Base-by-base conservation (phyloP, 2,113 vertebrate genomes). In the Carassius gibelio region DNA sequence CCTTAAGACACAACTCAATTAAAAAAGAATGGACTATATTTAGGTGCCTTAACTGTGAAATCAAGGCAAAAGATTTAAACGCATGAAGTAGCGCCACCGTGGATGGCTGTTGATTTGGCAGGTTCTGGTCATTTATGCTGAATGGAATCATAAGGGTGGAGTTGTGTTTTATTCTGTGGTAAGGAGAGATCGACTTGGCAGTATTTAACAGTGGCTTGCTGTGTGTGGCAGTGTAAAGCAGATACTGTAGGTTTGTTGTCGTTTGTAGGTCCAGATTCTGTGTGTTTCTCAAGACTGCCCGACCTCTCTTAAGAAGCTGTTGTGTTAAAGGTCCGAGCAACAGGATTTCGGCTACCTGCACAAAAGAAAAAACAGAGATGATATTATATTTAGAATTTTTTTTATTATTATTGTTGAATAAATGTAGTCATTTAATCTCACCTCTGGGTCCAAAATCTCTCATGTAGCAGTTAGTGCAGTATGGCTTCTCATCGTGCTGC, bases 401-500 rank as follows among this genome's bases (percentile, higher is more conserved):
- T 26, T 26, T 26, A 1, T 26, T 26, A 26, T 26, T 26, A 26
- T 26, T 26, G 26, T 26, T 9, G 5, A 45, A 48, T 48, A 74
- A 68, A 36, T 68, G 8, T 8, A 23, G 21, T 74, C 11, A 15
- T 50, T 75, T 50, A 21, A 1, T 48, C 2, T 91, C 91, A 96
- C 95, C 94, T 94, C 92, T 94, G 57, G 94, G 94, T 81, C 95
- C 94, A 93, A 96, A 96, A 79, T 87, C 89, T 90, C 88, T 94
- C 89, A 96, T 88, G 85, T 96, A 96, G 88, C 95, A 96, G 83
- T 94, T 81, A 82, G 93, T 92, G 86, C 94, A 95, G 87, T 93
- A 96, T 13, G 95, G 95, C 85, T 94, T 96, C 83, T 96, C 95
- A 75, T 96, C 95, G 77, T 96, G 89, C 96, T 96, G 90, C 91